Percentiles rank a stretch among this genome's conserved stretches.
Evolutionary conservation across 2,113 vertebrate genomes (phyloP).

Genomic region (Psilopsiagon aurifrons): DNA sequence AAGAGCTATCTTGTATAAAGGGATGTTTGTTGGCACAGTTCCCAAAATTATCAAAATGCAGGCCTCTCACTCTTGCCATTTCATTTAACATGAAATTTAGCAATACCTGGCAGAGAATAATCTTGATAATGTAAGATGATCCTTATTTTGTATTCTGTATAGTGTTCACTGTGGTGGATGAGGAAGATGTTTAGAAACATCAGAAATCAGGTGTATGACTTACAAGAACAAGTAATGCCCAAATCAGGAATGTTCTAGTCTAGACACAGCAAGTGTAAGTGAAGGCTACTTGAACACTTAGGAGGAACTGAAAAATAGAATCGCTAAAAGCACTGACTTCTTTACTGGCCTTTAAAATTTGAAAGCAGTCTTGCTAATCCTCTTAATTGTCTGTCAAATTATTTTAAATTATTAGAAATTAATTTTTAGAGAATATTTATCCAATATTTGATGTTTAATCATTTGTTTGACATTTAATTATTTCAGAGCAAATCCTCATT

Average conservation of each 20-base stretch:
- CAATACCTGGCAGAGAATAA: background rate
- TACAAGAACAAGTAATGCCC: background rate
- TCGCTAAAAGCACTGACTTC: background rate
- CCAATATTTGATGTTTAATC: conserved; percentile 54
- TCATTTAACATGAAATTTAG: conserved; percentile 7
- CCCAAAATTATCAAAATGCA: background rate
- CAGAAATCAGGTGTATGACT: background rate
- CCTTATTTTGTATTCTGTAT: background rate
- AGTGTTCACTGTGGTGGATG: background rate
- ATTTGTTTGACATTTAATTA: conserved; percentile 54
- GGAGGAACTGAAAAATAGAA: background rate
- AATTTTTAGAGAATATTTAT: conserved; percentile 38
- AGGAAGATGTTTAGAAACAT: background rate
- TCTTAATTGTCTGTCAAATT: conserved; percentile 40
- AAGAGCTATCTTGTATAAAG: conserved; percentile 9
- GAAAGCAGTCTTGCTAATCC: conserved; percentile 29
- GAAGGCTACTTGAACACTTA: background rate
- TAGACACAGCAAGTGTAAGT: background rate
- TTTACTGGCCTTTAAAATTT: conserved; percentile 3
- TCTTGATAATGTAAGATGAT: background rate
- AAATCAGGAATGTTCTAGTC: background rate
- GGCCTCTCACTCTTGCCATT: background rate
- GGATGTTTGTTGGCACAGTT: conserved; percentile 6
- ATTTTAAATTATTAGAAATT: conserved; percentile 40
- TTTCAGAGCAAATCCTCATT: conserved; percentile 33